Base-by-base conservation (phyloP, 1,140 invertebrate species). In the Acromyrmex heyeri region DNA sequence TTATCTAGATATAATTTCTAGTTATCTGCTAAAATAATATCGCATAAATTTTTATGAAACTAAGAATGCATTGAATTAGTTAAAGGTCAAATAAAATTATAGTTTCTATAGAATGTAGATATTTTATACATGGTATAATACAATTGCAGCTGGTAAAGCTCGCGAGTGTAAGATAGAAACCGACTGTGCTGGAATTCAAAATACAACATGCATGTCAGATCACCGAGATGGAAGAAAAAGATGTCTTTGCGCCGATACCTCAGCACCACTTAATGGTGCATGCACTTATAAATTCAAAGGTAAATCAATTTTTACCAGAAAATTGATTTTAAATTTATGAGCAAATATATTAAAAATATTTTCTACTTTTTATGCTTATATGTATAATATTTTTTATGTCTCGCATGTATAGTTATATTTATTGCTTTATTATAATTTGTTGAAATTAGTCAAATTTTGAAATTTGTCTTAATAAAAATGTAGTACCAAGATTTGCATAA, bases 191-290 rank as follows among this genome's bases (percentile, higher is more conserved):
- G 96, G 96, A 14, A 96, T 97, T 87, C 96, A 96, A 91, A 96
- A 96, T 73, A 96, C 96, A 27, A 97, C 96, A 24, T 97, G 97
- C 79, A 96, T 97, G 5, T 92, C 96, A 53, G 96, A 97, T 57
- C 95, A 95, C 27, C 95, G 95, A 82, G 96, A 97, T 89, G 94
- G 95, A 38, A 96, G 95, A 81, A 21, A 21, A 21, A 21, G 97
- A 30, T 97, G 97, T 81, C 95, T 97, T 0, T 97, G 97, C 88
- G 96, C 96, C 0, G 97, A 97, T 93, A 96, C 97, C 91, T 93
- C 95, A 1, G 95, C 96, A 2, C 97, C 97, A 0, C 88, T 95
- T 1, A 97, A 97, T 88, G 97, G 97, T 34, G 94, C 95, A 27
- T 97, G 97, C 87, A 95, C 95, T 53, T 96, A 96, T 94, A 93